Evolutionary conservation across 2,113 vertebrate genomes (phyloP).

Genomic region (Pedetes capensis): DNA sequence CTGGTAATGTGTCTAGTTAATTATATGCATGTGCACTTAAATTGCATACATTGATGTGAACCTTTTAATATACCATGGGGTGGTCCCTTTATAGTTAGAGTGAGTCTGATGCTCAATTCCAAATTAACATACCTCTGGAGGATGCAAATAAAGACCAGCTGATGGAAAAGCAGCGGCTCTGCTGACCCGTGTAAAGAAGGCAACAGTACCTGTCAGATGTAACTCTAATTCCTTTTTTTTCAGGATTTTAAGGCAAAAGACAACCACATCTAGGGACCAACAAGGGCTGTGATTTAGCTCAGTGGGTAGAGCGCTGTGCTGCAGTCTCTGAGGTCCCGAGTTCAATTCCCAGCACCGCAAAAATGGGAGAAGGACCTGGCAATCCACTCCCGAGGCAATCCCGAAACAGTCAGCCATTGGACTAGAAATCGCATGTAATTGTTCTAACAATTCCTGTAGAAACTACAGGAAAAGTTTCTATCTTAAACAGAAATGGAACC

Average conservation of each 20-base stretch:
- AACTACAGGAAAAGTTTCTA: too few relatives aligned
- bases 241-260: background rate
- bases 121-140: conserved; percentile 59
- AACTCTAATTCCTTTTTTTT: background rate
- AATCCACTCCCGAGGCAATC: too few relatives aligned
- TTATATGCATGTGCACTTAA: conserved; percentile 69
- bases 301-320: too few relatives aligned
- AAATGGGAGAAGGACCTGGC: too few relatives aligned
- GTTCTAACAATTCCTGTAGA: too few relatives aligned
- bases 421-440: too few relatives aligned
- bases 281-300: too few relatives aligned
- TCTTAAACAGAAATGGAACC: too few relatives aligned
- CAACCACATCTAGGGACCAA: background rate
- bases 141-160: conserved; percentile 54
- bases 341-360: too few relatives aligned
- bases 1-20: conserved; percentile 62
- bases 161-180: conserved; percentile 40
- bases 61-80: conserved; percentile 60
- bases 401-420: too few relatives aligned
- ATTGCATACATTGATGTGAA: conserved; percentile 69
- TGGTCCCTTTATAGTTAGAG: conserved; percentile 59
- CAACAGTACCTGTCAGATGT: background rate
- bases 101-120: conserved; percentile 36
- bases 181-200: conserved; percentile 25
- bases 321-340: too few relatives aligned